A percentile compares a stretch with the other conserved stretches of the same genome.
Evolutionary conservation across 2,797 vertebrate genomes (phyloP).

Genomic region (Oreonectes daqikongensis): DNA sequence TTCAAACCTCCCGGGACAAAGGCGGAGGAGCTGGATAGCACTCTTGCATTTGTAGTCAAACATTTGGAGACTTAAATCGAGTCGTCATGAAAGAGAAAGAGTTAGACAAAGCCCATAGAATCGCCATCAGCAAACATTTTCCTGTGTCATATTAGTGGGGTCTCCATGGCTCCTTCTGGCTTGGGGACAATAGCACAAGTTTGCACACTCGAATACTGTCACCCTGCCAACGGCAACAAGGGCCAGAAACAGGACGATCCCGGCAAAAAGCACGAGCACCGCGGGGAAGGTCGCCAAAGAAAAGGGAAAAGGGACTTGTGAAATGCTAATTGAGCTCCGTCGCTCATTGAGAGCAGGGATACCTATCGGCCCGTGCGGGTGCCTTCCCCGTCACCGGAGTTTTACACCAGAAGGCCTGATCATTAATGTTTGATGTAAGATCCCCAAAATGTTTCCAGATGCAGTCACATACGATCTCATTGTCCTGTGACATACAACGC

Average conservation of each 20-base stretch:
- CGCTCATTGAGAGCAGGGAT: conserved; percentile 79
- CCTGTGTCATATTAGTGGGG: conserved; percentile 99
- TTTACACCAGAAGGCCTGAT: conserved; percentile 68
- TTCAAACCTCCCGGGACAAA: conserved; percentile 97
- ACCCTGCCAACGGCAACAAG: conserved; percentile 99
- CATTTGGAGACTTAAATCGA: conserved; percentile 99
- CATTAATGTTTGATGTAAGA: too few species aligned
- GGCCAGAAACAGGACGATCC: conserved; percentile 95
- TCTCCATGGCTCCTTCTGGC: conserved; percentile 99
- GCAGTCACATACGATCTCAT: neutral
- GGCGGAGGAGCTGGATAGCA: conserved; percentile 97
- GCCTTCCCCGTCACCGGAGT: conserved; percentile 71
- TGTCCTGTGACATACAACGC: too few species aligned
- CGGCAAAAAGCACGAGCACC: conserved; percentile 86
- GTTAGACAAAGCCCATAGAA: conserved; percentile 99
- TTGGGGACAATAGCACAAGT: conserved; percentile 99
- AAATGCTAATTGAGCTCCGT: conserved; percentile 89
- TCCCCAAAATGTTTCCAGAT: neutral
- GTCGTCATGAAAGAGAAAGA: conserved; percentile 99
- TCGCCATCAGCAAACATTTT: conserved; percentile 99
- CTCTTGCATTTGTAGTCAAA: conserved; percentile 99
- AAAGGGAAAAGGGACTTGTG: conserved; percentile 86
- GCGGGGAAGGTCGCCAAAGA: conserved; percentile 87
- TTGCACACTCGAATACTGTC: conserved; percentile 99
- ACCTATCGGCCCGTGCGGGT: conserved; percentile 72